These are phyloP conservation scores for Pyrocoelia pectoralis DNA, from an alignment of 2,888 invertebrate genomes.

Conservation along the genomic window DNA sequence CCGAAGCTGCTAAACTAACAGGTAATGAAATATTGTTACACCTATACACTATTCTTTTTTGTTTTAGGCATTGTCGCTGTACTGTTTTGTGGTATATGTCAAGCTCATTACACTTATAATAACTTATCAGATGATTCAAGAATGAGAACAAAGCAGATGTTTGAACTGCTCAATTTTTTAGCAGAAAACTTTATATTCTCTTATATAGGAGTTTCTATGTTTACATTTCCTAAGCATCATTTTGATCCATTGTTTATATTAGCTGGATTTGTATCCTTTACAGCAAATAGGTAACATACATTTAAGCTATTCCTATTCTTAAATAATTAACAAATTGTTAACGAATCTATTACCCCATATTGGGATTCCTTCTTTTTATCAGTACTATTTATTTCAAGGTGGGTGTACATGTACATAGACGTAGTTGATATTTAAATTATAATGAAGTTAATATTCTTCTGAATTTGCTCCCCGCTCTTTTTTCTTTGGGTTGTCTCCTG, in stretches of 20 bases:
- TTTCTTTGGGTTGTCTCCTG: too few species aligned
- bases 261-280: conserved; percentile 92
- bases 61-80: conserved; percentile 91
- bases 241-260: conserved; percentile 93
- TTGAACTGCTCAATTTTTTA: conserved; percentile 93
- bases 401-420: too few species aligned
- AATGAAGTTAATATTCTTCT: too few species aligned
- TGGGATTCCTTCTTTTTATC: too few species aligned
- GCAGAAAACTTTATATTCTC: conserved; percentile 99
- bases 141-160: conserved; percentile 88
- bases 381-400: too few species aligned
- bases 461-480: too few species aligned
- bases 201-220: conserved; percentile 98
- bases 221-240: conserved; percentile 94
- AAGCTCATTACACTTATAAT: conserved; percentile 99
- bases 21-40: conserved; percentile 65
- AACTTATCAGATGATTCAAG: conserved; percentile 90
- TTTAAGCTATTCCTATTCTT: neutral
- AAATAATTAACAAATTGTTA: neutral
- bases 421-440: too few species aligned
- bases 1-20: conserved; percentile 95
- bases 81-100: conserved; percentile 97
- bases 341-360: too few species aligned
- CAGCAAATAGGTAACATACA: neutral
- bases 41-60: too few species aligned